Percentiles rank a stretch among this genome's conserved stretches.
Evolutionary conservation across 2,797 vertebrate species (phyloP).

Genomic region (Hafferia zeledoni): DNA sequence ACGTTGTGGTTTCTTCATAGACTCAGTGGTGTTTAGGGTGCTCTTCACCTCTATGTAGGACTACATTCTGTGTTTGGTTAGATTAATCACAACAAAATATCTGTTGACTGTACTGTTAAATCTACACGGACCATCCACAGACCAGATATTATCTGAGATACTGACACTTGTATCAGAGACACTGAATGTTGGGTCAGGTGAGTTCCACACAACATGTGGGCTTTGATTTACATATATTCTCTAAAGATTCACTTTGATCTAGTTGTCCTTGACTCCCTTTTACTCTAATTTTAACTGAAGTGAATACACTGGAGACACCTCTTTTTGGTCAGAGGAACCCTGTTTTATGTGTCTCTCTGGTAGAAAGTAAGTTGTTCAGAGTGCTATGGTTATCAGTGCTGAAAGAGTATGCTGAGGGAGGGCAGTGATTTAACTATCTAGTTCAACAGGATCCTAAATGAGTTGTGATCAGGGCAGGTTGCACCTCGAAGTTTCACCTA

Average conservation of each 20-base stretch:
- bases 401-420: neutral
- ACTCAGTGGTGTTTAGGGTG: neutral
- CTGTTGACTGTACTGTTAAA: neutral
- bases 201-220: neutral
- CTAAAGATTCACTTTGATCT: neutral
- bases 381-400: neutral
- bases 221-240: neutral
- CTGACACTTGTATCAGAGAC: neutral
- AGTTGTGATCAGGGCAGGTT: neutral
- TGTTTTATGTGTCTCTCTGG: neutral
- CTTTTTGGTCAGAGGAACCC: neutral
- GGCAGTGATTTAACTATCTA: neutral
- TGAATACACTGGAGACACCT: neutral
- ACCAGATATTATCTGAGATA: neutral
- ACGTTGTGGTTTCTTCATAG: neutral
- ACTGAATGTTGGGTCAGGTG: rapidly evolving
- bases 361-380: neutral
- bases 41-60: neutral
- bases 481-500: neutral
- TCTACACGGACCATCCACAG: neutral
- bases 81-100: neutral
- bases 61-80: neutral
- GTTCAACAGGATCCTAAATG: neutral
- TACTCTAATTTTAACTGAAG: neutral
- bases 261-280: neutral